Evolutionary conservation across 2,797 vertebrate species (phyloP), one percentile per base, ranked within the genome.

Genomic region (Novumbra hubbsi): DNA sequence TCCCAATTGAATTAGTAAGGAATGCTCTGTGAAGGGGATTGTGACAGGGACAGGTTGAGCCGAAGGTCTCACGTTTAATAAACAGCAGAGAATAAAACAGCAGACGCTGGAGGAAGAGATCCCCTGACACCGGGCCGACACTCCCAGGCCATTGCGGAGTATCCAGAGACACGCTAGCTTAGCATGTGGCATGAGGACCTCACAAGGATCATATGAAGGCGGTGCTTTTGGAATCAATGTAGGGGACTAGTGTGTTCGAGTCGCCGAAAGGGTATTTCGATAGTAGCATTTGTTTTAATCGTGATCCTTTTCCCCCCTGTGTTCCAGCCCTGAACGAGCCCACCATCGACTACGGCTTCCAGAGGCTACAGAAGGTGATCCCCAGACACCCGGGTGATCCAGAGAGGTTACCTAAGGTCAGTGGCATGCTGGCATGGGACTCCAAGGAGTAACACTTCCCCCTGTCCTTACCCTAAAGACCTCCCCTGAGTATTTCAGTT

Each of bases 341-440:
- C 34, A 98, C 97, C 85, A 98, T 98, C 6, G 97, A 98, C 93
- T 98, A 98, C 19, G 97, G 97, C 70, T 98, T 98, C 92, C 97
- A 98, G 93, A 92, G 97, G 88, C 85, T 98, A 89, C 96, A 98
- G 91, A 98, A 98, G 90, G 96, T 98, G 85, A 96, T 98, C 30
- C 97, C 97, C 14, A 92, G 96, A 64, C 96, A 98, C 79, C 96
- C 96, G 0, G 97, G 97, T 14, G 97, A 98, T 89, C 96, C 97
- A 0, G 97, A 98, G 87, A 94, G 96, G 88, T 92, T 97, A 90
- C 97, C 96, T 68, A 98, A 98, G 96, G 96, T 97, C 89, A 89
- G 93, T 82, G 77, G 24, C 21, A 57, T 12, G 55, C 17, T 17
- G 8, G 27, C 34, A 38, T 15, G 14, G 32, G 30, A 32, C 30